Evolutionary conservation across 1,140 invertebrate genomes (phyloP).

Genomic region (Procambarus clarkii): DNA sequence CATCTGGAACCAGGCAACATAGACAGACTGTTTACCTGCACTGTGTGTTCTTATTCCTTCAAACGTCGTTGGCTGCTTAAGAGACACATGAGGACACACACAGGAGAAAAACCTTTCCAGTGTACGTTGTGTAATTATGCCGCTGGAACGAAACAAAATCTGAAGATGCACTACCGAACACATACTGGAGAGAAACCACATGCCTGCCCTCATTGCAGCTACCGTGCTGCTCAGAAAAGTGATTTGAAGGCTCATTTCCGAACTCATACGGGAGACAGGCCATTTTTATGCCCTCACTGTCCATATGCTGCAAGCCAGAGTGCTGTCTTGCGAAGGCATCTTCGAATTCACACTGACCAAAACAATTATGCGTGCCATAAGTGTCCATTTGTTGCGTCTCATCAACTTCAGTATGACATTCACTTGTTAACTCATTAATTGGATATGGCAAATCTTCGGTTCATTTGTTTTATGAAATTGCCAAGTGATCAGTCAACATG

Average conservation of each 20-base stretch:
- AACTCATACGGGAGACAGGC: slow-evolving; percentile 23
- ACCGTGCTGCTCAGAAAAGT: slow-evolving; percentile 34
- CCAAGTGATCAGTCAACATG: too few relatives aligned
- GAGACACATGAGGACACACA: slow-evolving; percentile 38
- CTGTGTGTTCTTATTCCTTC: slow-evolving; percentile 27
- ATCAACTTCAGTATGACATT: slow-evolving; percentile 21
- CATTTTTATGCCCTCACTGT: slow-evolving; percentile 29
- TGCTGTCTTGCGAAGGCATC: slow-evolving; percentile 16
- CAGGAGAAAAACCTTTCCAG: slow-evolving; percentile 30
- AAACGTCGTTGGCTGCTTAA: slow-evolving; percentile 33
- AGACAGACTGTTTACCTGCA: slow-evolving; percentile 21
- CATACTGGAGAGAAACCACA: slow-evolving; percentile 38
- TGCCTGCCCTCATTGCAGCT: slow-evolving; percentile 27
- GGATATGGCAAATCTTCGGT: background rate
- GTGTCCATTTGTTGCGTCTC: slow-evolving; percentile 32
- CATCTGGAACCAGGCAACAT: background rate
- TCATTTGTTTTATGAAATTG: too few relatives aligned
- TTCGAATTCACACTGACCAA: slow-evolving; percentile 14
- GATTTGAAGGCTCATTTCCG: slow-evolving; percentile 39
- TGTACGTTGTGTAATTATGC: slow-evolving; percentile 26
- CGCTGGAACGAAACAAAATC: slow-evolving; percentile 43
- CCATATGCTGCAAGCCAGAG: slow-evolving; percentile 6
- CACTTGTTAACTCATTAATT: slow-evolving; percentile 23
- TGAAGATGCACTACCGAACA: slow-evolving; percentile 12
- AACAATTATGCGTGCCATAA: slow-evolving; percentile 27